A percentile compares a stretch with the other conserved stretches of the same genome.
Evolutionary conservation across 2,797 vertebrate species (phyloP).

Genomic region (Parambassis ranga): DNA sequence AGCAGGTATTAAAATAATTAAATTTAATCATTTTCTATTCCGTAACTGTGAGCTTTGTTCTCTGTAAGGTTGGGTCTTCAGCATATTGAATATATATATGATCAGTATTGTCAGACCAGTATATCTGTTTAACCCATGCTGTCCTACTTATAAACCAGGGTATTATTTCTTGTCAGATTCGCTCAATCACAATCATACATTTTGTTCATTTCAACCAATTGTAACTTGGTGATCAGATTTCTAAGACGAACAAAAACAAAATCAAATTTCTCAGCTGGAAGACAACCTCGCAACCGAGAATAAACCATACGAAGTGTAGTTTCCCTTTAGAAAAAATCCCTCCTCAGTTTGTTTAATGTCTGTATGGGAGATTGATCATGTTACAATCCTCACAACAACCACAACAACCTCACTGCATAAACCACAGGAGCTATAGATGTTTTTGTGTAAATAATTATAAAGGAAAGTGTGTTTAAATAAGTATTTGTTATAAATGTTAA

Average conservation of each 20-base stretch:
- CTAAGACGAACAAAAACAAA: too few relatives aligned
- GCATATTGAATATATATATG: not conserved
- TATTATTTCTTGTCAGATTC: conserved; percentile 3
- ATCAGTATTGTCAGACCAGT: not conserved
- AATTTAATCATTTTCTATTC: conserved; percentile 5
- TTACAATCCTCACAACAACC: conserved; percentile 38
- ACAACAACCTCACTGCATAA: conserved; percentile 45
- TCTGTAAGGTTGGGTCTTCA: not conserved
- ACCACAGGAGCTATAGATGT: conserved; percentile 7
- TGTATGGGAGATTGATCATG: not conserved
- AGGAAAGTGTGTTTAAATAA: conserved; percentile 6
- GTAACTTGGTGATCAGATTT: not conserved
- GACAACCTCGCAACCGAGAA: not conserved
- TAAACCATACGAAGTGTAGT: not conserved
- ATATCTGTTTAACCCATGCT: conserved; percentile 21
- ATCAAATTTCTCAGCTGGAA: not conserved
- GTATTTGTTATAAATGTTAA: conserved; percentile 23
- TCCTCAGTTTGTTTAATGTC: not conserved
- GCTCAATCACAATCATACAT: conserved; percentile 21
- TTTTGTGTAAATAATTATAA: conserved; percentile 44
- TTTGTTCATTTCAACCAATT: not conserved
- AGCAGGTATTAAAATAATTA: conserved; percentile 20
- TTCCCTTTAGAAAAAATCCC: not conserved
- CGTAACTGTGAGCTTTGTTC: not conserved
- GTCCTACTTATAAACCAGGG: conserved; percentile 20